Base-by-base conservation (phyloP, 1,140 invertebrate genomes). In the Euura lappo region DNA sequence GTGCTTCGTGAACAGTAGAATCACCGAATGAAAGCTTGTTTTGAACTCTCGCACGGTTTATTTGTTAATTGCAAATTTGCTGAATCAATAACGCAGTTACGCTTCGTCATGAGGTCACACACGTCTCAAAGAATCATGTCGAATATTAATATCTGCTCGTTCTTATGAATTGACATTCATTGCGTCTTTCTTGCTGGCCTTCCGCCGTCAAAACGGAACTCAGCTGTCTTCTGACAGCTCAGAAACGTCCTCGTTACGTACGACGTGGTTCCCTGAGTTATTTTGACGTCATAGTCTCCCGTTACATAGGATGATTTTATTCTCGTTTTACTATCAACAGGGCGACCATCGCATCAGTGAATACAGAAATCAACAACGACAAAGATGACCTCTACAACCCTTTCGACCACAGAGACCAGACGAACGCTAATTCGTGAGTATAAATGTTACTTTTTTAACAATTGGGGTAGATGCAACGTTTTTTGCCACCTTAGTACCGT, bases 391-490 rank as follows among this genome's bases (percentile, higher is more conserved):
- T 87, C 0, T 94, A 94, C 80, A 86, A 91, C 79, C 93, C 93
- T 0, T 93, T 93, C 73, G 92, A 93, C 42, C 87, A 94, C 79
- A 86, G 93, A 77, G 86, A 91, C 73, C 89, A 92, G n/a, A 90
- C 89, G 72, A 88, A 93, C 80, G 87, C 91, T 0, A 93, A 91
- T 71, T 90, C 91, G 90, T 92, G 83, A 91, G 91, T 90, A 77
- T 28, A 28, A 68, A 76, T 73, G 80, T 73, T 60, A 66, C 45
- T 44, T 43, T 51, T 28, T 65, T 4, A 44, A 47, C 28, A 28
- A 28, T 28, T 28, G 28, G 28, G 28, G 28, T 28, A 28, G 28
- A 28, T 28, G 28, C 28, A 28, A 28, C 28, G 28, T 28, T 28
- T 28, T 28, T 28, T 28, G 28, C 28, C 28, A 68, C 42, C n/a